These are phyloP conservation scores for Apodemus speciosus DNA, from an alignment of 2,113 vertebrate genomes.

Conservation along the genomic window DNA sequence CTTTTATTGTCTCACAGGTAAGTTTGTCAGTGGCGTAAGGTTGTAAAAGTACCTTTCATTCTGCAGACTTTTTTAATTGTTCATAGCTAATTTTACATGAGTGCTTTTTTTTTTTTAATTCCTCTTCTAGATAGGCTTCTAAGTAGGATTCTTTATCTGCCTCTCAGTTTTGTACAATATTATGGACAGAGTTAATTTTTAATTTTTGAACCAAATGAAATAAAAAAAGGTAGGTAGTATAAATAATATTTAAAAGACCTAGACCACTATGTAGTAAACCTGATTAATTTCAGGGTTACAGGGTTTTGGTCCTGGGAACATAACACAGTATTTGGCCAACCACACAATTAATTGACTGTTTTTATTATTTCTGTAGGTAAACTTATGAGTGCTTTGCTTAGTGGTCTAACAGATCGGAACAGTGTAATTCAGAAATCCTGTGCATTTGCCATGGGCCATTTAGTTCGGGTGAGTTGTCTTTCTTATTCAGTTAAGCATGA, in stretches of 20 bases:
- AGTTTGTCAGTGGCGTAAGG: neutral
- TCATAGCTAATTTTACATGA: neutral
- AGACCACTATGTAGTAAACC: neutral
- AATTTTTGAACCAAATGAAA: conserved; percentile 16
- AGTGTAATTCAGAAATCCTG: conserved; percentile 94
- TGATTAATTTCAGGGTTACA: neutral
- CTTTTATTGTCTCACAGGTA: conserved; percentile 7
- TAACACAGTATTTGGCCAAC: neutral
- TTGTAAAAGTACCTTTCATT: neutral
- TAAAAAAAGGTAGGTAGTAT: neutral
- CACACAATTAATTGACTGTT: neutral
- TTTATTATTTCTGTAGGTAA: conserved; percentile 89
- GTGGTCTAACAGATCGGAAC: conserved; percentile 94
- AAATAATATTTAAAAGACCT: neutral
- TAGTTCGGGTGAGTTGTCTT: conserved; percentile 92
- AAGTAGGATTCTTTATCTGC: neutral
- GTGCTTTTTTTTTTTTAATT: neutral
- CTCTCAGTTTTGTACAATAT: conserved; percentile 31
- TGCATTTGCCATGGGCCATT: conserved; percentile 95
- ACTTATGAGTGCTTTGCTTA: conserved; percentile 96
- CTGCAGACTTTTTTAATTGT: neutral
- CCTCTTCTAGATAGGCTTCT: neutral
- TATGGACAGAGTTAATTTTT: conserved; percentile 31
- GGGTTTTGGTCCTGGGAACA: neutral
- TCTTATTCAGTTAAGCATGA: conserved; percentile 38